Percentiles rank a stretch among this genome's conserved stretches.
Evolutionary conservation across 1,140 invertebrate species (phyloP).

Genomic region (Ooceraea biroi): DNA sequence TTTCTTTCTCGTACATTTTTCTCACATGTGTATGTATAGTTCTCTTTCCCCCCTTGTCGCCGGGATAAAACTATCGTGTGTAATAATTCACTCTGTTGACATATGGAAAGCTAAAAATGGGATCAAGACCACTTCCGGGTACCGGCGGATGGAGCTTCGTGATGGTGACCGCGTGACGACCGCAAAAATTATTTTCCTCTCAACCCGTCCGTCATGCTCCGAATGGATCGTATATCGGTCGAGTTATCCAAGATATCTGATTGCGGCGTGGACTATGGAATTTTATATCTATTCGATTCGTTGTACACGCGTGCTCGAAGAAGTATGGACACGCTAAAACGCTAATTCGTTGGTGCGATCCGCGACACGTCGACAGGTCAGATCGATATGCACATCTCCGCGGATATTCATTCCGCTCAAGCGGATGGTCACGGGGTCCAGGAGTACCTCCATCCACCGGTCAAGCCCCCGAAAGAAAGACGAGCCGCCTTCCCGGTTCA

Average conservation of each 20-base stretch:
- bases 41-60: conserved; percentile 1
- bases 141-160: conserved; percentile 25
- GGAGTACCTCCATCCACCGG: conserved; percentile 37
- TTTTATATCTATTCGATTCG: background rate
- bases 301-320: background rate
- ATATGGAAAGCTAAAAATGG: background rate
- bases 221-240: background rate
- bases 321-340: background rate
- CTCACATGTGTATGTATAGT: conserved; percentile 42
- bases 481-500: background rate
- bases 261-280: background rate
- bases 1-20: conserved; percentile 28
- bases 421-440: conserved; percentile 5
- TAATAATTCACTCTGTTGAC: background rate
- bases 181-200: conserved; percentile 1
- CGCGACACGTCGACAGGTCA: conserved; percentile 27
- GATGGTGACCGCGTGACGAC: conserved; percentile 25
- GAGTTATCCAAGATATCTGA: background rate
- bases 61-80: background rate
- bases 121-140: background rate
- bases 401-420: background rate
- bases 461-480: conserved; percentile 24
- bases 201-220: background rate
- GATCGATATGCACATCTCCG: conserved; percentile 38
- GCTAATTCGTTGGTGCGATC: conserved; percentile 34